phyloP scores from a whole-genome alignment of 2,888 invertebrate species.

The Cataglyphis albicans region DNA sequence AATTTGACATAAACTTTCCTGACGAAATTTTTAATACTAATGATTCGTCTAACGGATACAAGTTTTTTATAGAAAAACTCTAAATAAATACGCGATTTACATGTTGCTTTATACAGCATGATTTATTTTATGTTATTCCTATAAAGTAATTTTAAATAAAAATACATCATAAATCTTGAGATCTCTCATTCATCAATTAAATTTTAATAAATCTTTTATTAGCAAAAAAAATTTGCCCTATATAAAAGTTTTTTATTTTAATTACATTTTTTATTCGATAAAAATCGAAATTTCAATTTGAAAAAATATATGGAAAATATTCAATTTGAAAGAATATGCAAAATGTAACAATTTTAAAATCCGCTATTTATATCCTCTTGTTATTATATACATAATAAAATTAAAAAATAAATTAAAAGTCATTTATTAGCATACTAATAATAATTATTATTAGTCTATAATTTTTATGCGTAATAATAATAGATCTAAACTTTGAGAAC shows the following conservation, averaged over 20 bases:
- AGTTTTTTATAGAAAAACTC: neutral
- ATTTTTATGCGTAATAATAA: neutral
- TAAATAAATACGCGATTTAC: neutral
- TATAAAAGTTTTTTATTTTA: neutral
- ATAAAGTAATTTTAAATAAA: neutral
- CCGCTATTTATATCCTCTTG: no score
- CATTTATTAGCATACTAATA: neutral
- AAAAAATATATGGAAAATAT: neutral
- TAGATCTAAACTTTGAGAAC: neutral
- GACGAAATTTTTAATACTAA: slow-evolving; percentile 16
- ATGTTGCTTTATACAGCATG: neutral
- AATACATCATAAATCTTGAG: neutral
- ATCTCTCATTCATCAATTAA: neutral
- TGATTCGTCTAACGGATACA: neutral
- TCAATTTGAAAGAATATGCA: neutral
- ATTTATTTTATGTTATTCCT: neutral
- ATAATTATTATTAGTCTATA: slow-evolving; percentile 1
- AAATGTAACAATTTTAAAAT: neutral
- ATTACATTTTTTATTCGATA: neutral
- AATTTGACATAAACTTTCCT: slow-evolving; percentile 4
- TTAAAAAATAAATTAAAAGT: neutral
- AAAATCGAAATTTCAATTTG: neutral
- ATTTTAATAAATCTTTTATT: slow-evolving; percentile 1
- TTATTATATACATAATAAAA: neutral
- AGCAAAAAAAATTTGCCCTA: neutral